Conservation (phyloP, 2,113 vertebrate species). For the Embiotoca jacksoni region DNA sequence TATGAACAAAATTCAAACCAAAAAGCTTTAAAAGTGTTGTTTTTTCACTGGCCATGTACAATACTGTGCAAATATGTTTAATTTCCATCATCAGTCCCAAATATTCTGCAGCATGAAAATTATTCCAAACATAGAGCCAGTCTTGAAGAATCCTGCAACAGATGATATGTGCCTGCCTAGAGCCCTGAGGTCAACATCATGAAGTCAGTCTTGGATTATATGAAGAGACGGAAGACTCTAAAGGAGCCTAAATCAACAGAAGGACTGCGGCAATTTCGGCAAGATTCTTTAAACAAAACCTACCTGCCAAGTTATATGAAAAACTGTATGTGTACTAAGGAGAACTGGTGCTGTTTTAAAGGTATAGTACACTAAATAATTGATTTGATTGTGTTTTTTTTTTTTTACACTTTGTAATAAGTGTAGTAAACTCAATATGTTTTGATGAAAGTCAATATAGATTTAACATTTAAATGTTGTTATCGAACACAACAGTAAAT, state of each 20-base stretch:
- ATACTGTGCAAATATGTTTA: too few species aligned
- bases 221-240: background rate
- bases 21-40: too few species aligned
- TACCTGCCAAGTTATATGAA: background rate
- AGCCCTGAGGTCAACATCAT: background rate
- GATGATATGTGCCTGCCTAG: background rate
- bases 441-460: background rate
- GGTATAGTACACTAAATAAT: too few species aligned
- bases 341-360: too few species aligned
- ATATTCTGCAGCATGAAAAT: background rate
- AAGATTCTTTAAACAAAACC: background rate
- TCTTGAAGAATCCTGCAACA: background rate
- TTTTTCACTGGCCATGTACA: too few species aligned
- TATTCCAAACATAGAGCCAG: background rate
- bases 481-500: too few species aligned
- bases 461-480: background rate
- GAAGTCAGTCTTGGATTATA: too few species aligned
- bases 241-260: background rate
- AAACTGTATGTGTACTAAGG: too few species aligned
- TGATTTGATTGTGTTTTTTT: background rate
- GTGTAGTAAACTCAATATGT: background rate
- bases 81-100: too few species aligned
- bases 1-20: too few species aligned
- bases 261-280: background rate
- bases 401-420: background rate